A percentile compares a stretch with the other conserved stretches of the same genome.
These are phyloP conservation scores for Cyclophora punctaria DNA, from an alignment of 2,888 invertebrate genomes.

Conservation along the genomic window DNA sequence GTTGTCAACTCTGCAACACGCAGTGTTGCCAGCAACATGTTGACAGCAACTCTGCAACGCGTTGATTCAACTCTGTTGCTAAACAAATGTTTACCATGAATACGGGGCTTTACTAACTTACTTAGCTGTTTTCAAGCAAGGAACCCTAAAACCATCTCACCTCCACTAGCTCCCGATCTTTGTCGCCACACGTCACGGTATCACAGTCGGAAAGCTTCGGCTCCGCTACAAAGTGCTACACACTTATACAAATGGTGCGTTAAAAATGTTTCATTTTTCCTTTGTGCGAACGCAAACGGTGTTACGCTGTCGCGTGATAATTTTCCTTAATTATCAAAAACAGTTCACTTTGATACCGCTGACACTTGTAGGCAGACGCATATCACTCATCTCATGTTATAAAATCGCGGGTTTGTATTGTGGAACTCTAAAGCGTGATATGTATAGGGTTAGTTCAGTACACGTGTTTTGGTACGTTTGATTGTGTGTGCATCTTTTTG, in stretches of 20 bases:
- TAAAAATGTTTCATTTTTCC: constrained; percentile 38
- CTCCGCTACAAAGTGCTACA: constrained; percentile 31
- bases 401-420: neutral
- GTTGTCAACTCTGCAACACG: too few species aligned
- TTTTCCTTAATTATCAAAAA: constrained; percentile 5
- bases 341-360: neutral
- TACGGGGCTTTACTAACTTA: too few species aligned
- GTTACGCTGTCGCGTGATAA: constrained; percentile 4
- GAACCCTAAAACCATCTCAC: too few species aligned
- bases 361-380: neutral
- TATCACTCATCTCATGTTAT: neutral
- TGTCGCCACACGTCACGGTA: neutral
- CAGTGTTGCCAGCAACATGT: too few species aligned
- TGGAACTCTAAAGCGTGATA: neutral
- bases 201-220: constrained; percentile 46
- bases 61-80: too few species aligned
- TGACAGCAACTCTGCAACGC: too few species aligned
- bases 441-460: too few species aligned
- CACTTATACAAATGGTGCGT: constrained; percentile 37
- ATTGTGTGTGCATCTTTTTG: too few species aligned
- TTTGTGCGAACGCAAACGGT: constrained; percentile 10
- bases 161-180: too few species aligned
- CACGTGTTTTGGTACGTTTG: too few species aligned
- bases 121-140: too few species aligned
- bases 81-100: too few species aligned